Base-by-base conservation (phyloP, 2,113 vertebrate species). In the Xenopus laevis region DNA sequence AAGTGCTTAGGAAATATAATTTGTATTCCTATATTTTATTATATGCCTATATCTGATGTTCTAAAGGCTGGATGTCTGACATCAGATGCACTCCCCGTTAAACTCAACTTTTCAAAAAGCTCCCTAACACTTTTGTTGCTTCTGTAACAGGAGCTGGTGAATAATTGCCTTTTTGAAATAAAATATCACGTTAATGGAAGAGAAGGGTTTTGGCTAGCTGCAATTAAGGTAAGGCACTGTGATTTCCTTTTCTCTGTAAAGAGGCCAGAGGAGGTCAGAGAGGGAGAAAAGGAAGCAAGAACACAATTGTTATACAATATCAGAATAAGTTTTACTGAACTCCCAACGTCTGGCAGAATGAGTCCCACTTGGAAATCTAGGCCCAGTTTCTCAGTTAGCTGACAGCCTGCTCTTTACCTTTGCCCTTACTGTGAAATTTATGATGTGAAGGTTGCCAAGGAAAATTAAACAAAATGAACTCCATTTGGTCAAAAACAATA, bases 261-360 rank as follows among this genome's bases (percentile, higher is more conserved):
- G 82, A 84, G 70, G 68, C 52, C 75, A 72, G 86, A 78, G 85
- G 85, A 76, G 83, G 88, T 87, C 84, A 86, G 65, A 63, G 81
- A 84, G 83, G 82, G 84, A 84, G 80, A 83, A 85, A 83, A 89
- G 89, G 89, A 90, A 90, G 83, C 81, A 67, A 81, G 81, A 83
- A 86, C 80, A 90, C 87, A 92, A 88, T 91, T 83, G 79, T 82
- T 76, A 83, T 86, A 86, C 82, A 87, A 88, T 88, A 81, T 79
- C 81, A 83, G 74, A 82, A 82, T 86, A 79, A 84, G 82, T 86
- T 83, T 83, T 80, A 85, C 82, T 86, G 79, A 78, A 77, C 84
- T 85, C 83, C 2, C n/a, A 46, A 27, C 62, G 45, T 27, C 27
- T 69, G 67, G 64, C 17, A 63, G 13, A 40, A 55, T 67, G 16